Percentiles rank a stretch among this genome's conserved stretches.
Evolutionary conservation across 2,888 invertebrate genomes (phyloP).

Genomic region (Acanthacorydalis orientalis): DNA sequence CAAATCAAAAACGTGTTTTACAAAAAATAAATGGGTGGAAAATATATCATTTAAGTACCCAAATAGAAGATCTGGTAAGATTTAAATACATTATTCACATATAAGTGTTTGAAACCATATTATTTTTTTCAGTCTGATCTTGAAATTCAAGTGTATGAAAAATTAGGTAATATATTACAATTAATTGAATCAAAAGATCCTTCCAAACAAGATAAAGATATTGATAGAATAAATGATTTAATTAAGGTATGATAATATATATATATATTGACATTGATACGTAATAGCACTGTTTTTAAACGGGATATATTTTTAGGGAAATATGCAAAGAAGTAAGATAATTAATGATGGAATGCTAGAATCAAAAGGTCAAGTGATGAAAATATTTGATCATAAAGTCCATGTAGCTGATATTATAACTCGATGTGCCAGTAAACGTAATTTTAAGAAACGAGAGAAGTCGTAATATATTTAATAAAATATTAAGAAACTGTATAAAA

Average conservation of each 20-base stretch:
- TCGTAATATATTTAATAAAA: conserved; percentile 15
- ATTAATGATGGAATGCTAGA: conserved; percentile 84
- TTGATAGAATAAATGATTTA: conserved; percentile 35
- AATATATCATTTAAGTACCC: conserved; percentile 76
- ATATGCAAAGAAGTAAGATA: conserved; percentile 85
- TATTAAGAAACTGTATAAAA: too few relatives aligned
- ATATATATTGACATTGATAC: neutral
- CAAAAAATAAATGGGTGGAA: conserved; percentile 92
- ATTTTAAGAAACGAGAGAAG: conserved; percentile 81
- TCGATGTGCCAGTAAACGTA: conserved; percentile 80
- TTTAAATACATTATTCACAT: neutral
- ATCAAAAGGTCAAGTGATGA: conserved; percentile 71
- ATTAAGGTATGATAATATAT: conserved; percentile 33
- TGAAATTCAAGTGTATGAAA: conserved; percentile 29
- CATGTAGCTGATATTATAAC: conserved; percentile 79
- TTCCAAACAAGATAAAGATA: conserved; percentile 19
- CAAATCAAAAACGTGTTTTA: conserved; percentile 71
- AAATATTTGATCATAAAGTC: conserved; percentile 80
- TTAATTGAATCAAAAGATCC: conserved; percentile 24
- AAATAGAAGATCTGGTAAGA: conserved; percentile 80
- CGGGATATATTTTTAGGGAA: conserved; percentile 52
- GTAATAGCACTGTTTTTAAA: too few relatives aligned
- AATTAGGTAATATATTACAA: conserved; percentile 23
- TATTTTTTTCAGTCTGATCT: conserved; percentile 29
- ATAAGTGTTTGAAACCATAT: neutral